These are phyloP conservation scores for Leucoma salicis DNA, from an alignment of 2,888 invertebrate genomes.

Conservation along the genomic window DNA sequence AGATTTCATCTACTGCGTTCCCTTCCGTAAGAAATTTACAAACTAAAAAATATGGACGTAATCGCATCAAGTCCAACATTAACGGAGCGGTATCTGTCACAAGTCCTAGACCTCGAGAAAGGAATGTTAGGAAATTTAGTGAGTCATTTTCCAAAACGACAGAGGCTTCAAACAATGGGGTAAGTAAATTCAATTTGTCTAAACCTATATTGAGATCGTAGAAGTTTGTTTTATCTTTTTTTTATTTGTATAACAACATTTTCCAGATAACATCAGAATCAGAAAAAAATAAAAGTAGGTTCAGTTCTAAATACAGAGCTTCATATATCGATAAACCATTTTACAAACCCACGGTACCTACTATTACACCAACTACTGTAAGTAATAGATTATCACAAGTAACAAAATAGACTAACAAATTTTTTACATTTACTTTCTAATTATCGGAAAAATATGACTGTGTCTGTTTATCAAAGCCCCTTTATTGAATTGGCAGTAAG, in stretches of 20 bases:
- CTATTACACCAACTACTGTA: slow-evolving; percentile 79
- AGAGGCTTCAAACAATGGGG: slow-evolving; percentile 68
- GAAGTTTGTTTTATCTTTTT: too few species aligned
- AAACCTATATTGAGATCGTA: background rate
- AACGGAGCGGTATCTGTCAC: slow-evolving; percentile 39
- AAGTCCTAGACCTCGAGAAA: slow-evolving; percentile 50
- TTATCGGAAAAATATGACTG: background rate
- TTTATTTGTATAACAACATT: slow-evolving; percentile 16
- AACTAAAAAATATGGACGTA: slow-evolving; percentile 61
- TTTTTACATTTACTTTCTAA: background rate
- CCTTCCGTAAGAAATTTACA: slow-evolving; percentile 66
- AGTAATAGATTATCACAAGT: slow-evolving; percentile 50
- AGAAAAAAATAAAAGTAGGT: slow-evolving; percentile 77
- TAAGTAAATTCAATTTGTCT: slow-evolving; percentile 45
- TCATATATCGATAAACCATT: slow-evolving; percentile 78
- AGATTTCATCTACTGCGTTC: slow-evolving; percentile 40
- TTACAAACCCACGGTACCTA: slow-evolving; percentile 85
- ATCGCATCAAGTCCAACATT: slow-evolving; percentile 41
- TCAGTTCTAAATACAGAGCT: slow-evolving; percentile 83
- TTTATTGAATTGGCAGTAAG: slow-evolving; percentile 73
- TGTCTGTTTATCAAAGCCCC: slow-evolving; percentile 61
- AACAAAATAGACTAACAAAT: slow-evolving; percentile 8
- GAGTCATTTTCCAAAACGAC: slow-evolving; percentile 67
- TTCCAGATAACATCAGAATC: slow-evolving; percentile 71
- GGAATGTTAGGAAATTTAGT: slow-evolving; percentile 57